Percentiles rank a stretch among this genome's conserved stretches.
These are phyloP conservation scores for Allophyes oxyacanthae DNA, from an alignment of 2,888 invertebrate genomes.

Conservation along the genomic window DNA sequence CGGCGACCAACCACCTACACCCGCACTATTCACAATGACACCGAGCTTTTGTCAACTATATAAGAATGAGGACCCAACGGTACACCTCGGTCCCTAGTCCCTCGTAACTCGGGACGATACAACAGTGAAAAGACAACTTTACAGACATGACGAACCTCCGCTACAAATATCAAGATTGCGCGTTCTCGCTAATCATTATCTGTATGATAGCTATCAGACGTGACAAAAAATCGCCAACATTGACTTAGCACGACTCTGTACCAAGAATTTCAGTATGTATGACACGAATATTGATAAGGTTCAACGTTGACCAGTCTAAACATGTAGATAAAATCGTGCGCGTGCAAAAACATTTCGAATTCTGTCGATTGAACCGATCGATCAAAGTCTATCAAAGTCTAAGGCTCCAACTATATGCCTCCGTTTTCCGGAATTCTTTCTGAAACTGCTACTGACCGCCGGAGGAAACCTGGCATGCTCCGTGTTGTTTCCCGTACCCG, in stretches of 20 bases:
- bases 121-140: constrained; percentile 12
- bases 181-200: constrained; percentile 61
- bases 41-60: constrained; percentile 78
- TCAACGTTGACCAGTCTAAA: constrained; percentile 43
- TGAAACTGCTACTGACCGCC: no score
- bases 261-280: constrained; percentile 60
- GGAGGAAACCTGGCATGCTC: no score
- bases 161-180: constrained; percentile 48
- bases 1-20: constrained; percentile 75
- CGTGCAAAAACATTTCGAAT: constrained; percentile 13
- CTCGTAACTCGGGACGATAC: constrained; percentile 8
- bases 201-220: constrained; percentile 62
- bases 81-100: constrained; percentile 43
- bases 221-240: constrained; percentile 67
- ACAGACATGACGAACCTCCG: constrained; percentile 28
- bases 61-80: constrained; percentile 72
- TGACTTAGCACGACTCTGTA: constrained; percentile 60
- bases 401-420: no score
- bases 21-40: constrained; percentile 59
- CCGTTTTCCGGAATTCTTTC: no score
- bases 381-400: no score
- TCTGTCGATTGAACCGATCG: no score
- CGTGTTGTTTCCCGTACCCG: no score
- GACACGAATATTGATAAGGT: constrained; percentile 71
- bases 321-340: constrained; percentile 31